A percentile compares a stretch with the other conserved stretches of the same genome.
phyloP scores from a whole-genome alignment of 2,888 invertebrate species.

The Cybosia mesomella region DNA sequence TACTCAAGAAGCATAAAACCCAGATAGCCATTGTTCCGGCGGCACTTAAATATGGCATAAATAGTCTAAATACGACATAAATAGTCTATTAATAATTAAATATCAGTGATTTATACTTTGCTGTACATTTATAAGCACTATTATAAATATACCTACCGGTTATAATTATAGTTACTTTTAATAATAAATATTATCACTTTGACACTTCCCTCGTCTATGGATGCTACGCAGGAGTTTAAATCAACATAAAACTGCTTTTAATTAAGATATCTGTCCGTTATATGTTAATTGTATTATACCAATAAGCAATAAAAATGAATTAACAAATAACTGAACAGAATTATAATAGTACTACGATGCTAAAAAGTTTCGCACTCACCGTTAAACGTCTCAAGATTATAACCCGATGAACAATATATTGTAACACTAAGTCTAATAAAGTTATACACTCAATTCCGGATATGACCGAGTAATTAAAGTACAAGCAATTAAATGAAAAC shows the following conservation, averaged over 20 bases:
- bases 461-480: conserved; percentile 79
- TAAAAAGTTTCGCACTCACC: conserved; percentile 41
- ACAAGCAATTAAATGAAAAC: conserved; percentile 84
- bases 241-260: conserved; percentile 8
- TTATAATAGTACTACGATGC: conserved; percentile 17
- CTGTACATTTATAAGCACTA: neutral
- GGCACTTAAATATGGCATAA: neutral
- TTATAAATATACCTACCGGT: neutral
- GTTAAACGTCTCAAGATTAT: conserved; percentile 28
- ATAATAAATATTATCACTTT: neutral
- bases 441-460: conserved; percentile 78
- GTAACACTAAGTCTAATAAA: conserved; percentile 72
- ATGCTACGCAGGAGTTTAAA: conserved; percentile 11
- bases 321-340: conserved; percentile 25
- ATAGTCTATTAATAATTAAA: neutral
- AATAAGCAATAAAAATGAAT: conserved; percentile 21
- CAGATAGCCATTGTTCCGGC: conserved; percentile 4
- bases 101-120: neutral
- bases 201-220: too few relatives aligned
- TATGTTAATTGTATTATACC: conserved; percentile 26
- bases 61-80: conserved; percentile 3
- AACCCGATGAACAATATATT: conserved; percentile 22
- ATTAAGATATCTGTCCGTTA: conserved; percentile 6
- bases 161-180: neutral
- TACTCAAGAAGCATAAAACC: too few relatives aligned